Evolutionary conservation across 2,888 invertebrate species (phyloP).

Genomic region (Cosmia trapezina): DNA sequence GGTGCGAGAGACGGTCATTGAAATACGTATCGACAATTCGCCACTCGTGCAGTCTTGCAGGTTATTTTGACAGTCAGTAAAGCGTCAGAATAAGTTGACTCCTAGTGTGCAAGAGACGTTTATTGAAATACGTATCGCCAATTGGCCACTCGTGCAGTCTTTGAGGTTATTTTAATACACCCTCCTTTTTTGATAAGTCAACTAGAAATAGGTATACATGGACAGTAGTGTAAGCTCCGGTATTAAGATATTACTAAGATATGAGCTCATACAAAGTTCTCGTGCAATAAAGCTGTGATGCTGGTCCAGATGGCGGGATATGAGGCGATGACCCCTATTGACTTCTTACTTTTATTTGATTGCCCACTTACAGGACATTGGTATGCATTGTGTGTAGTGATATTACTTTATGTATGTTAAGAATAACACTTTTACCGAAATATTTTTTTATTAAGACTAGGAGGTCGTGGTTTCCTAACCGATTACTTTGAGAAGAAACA

Average conservation of each 20-base stretch:
- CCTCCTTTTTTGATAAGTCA: not conserved
- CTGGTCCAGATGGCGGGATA: slow-evolving; percentile 76
- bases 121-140: too few species aligned
- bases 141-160: too few species aligned
- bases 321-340: slow-evolving; percentile 71
- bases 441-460: not conserved
- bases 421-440: not conserved
- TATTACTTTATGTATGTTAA: not conserved
- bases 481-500: not conserved
- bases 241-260: slow-evolving; percentile 72
- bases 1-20: too few species aligned
- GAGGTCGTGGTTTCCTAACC: not conserved
- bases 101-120: too few species aligned
- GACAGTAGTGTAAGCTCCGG: slow-evolving; percentile 1
- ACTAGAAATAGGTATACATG: not conserved
- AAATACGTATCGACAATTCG: too few species aligned
- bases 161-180: not conserved
- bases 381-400: slow-evolving; percentile 22
- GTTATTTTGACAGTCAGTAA: too few species aligned
- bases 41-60: too few species aligned
- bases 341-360: slow-evolving; percentile 69
- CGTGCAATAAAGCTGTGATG: slow-evolving; percentile 77
- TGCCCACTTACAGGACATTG: slow-evolving; percentile 27
- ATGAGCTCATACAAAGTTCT: slow-evolving; percentile 74
- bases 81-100: too few species aligned